Evolutionary conservation across 2,888 invertebrate species (phyloP).

Genomic region (Linnaemya tessellans): DNA sequence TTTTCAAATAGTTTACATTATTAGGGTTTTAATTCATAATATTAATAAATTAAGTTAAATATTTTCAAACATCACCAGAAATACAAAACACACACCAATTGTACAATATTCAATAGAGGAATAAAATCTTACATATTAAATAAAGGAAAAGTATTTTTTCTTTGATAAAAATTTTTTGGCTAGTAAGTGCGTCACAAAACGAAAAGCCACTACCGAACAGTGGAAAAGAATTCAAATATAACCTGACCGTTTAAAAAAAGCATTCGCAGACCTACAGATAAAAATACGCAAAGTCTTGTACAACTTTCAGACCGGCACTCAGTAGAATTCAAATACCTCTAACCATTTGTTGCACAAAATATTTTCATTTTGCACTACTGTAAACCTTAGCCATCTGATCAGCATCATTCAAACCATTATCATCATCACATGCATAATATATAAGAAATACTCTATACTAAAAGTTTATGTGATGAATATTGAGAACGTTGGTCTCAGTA

Average conservation of each 20-base stretch:
- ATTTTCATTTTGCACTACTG: neutral
- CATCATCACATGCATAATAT: constrained; percentile 29
- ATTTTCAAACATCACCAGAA: constrained; percentile 16
- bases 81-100: neutral
- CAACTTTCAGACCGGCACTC: no score
- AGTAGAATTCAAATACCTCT: no score
- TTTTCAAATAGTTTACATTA: constrained; percentile 22
- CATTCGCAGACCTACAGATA: neutral
- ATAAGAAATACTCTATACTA: neutral
- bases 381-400: constrained; percentile 28
- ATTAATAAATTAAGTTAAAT: constrained; percentile 47
- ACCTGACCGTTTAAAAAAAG: neutral
- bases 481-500: constrained; percentile 30
- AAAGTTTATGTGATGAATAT: constrained; percentile 17
- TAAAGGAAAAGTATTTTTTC: constrained; percentile 9
- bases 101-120: constrained; percentile 9
- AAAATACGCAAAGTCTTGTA: neutral
- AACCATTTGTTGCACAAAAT: neutral
- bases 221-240: neutral
- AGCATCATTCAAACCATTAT: constrained; percentile 4
- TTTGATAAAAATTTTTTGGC: constrained; percentile 18
- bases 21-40: neutral
- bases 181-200: constrained; percentile 38
- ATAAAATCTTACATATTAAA: constrained; percentile 29
- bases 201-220: neutral